Conservation (phyloP, 1,140 invertebrate genomes). For the Bombus cullumanus region DNA sequence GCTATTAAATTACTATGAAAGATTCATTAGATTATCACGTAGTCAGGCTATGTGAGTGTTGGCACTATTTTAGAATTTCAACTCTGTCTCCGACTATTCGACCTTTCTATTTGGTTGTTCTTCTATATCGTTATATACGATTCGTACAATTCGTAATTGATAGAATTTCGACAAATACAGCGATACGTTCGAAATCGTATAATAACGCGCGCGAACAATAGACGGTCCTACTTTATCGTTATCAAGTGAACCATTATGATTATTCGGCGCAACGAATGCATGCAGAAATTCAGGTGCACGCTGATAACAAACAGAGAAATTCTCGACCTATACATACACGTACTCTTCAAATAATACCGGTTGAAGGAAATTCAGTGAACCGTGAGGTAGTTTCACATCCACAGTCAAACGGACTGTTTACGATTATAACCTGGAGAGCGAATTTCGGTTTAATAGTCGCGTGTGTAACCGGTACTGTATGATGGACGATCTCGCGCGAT, state of each 20-base stretch:
- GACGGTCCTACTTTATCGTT: background rate
- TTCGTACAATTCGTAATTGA: background rate
- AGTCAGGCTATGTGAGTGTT: too few relatives aligned
- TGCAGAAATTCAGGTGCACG: background rate
- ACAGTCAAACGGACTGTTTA: conserved; percentile 52
- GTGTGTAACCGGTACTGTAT: conserved; percentile 15
- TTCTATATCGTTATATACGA: too few relatives aligned
- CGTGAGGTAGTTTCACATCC: conserved; percentile 35
- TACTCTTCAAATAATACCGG: conserved; percentile 2
- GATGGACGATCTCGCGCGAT: conserved; percentile 44
- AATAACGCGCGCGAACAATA: background rate
- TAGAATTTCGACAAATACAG: background rate
- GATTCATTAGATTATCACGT: too few relatives aligned
- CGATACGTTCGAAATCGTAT: background rate
- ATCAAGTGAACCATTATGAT: background rate
- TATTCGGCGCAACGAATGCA: background rate
- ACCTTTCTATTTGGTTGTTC: too few relatives aligned
- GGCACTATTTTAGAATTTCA: background rate
- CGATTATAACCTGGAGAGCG: conserved; percentile 62
- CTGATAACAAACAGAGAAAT: conserved; percentile 28
- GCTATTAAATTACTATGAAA: too few relatives aligned
- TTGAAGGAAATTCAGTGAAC: conserved; percentile 52
- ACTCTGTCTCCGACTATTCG: background rate
- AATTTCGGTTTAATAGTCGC: conserved; percentile 65
- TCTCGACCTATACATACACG: background rate